Evolutionary conservation across 92 coral and sea anemone species (phyloP).

Genomic region (Galaxea fascicularis): DNA sequence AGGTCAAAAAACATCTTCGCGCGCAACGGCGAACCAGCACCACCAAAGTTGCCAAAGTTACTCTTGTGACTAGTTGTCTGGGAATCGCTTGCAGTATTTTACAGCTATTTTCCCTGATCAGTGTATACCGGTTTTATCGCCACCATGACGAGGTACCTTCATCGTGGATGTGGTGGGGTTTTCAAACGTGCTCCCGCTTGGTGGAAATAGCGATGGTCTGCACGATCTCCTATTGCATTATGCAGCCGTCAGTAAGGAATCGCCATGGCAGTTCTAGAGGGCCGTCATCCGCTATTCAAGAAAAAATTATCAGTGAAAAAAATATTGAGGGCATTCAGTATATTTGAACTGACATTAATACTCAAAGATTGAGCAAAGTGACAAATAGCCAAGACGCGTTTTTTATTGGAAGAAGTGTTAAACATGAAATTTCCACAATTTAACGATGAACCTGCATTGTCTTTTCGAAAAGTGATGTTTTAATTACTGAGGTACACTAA

Average conservation of each 20-base stretch:
- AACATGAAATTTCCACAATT: too few species aligned
- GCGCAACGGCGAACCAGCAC: constrained; percentile 37
- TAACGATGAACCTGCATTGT: too few species aligned
- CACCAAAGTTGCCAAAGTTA: constrained; percentile 78
- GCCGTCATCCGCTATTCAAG: background rate
- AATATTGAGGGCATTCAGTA: background rate
- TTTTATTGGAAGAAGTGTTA: too few species aligned
- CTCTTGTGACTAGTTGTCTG: constrained; percentile 66
- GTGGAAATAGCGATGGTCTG: constrained; percentile 69
- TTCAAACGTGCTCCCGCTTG: constrained; percentile 71
- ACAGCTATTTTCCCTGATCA: constrained; percentile 70
- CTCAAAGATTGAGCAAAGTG: too few species aligned
- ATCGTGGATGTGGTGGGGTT: constrained; percentile 84
- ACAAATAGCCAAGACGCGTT: too few species aligned
- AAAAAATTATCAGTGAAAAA: background rate
- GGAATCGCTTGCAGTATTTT: constrained; percentile 70
- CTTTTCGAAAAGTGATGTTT: too few species aligned
- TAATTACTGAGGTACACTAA: too few species aligned
- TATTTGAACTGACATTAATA: background rate
- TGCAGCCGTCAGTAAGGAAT: constrained; percentile 55
- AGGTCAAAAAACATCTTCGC: constrained; percentile 17
- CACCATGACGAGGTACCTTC: constrained; percentile 33
- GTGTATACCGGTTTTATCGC: constrained; percentile 63
- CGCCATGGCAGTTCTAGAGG: background rate
- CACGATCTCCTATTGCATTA: constrained; percentile 73